A percentile compares a stretch with the other conserved stretches of the same genome.
Conservation (phyloP, 2,797 vertebrate species). For the Pipistrellus nathusii region DNA sequence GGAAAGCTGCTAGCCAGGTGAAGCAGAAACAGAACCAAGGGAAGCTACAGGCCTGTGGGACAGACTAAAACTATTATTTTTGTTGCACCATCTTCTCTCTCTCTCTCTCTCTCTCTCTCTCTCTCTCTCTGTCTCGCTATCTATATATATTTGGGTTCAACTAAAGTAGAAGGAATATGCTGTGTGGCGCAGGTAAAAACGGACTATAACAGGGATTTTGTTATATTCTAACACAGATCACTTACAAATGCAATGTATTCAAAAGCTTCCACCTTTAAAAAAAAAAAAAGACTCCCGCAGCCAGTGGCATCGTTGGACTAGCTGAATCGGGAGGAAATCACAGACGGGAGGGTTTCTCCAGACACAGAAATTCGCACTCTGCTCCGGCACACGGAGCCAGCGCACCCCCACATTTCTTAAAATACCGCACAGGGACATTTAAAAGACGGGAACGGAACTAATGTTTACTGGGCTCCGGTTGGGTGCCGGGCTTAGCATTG, state of each 20-base stretch:
- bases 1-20: slow-evolving; percentile 58
- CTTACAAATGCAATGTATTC: slow-evolving; percentile 90
- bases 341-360: background rate
- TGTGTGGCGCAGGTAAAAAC: slow-evolving; percentile 91
- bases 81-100: background rate
- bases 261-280: background rate
- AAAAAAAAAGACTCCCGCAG: background rate
- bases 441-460: background rate
- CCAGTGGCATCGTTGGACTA: background rate
- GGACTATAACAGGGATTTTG: slow-evolving; percentile 90
- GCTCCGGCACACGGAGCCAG: background rate
- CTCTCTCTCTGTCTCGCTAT: too few species aligned
- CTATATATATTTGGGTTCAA: slow-evolving; percentile 72
- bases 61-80: background rate
- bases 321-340: background rate
- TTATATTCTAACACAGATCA: slow-evolving; percentile 91
- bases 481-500: background rate
- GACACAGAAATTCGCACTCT: background rate
- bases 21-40: background rate
- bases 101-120: too few species aligned
- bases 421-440: background rate
- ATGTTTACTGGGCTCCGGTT: background rate
- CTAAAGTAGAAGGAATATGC: slow-evolving; percentile 93
- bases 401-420: background rate
- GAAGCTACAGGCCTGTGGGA: background rate